A percentile compares a stretch with the other conserved stretches of the same genome.
Conservation (phyloP, 2,113 vertebrate genomes). For the Oryzias javanicus region DNA sequence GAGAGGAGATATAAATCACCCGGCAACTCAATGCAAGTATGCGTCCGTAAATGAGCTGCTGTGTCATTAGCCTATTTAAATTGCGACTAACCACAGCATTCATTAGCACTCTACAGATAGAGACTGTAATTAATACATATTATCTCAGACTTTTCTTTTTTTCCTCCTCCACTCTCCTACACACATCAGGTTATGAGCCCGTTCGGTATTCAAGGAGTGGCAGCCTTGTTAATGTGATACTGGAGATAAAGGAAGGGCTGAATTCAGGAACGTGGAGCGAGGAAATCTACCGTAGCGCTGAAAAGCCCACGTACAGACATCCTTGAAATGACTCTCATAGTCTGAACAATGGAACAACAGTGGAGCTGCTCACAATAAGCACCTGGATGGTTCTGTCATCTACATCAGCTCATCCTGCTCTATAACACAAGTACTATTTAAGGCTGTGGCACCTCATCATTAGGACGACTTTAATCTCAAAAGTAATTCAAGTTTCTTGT, state of each 20-base stretch:
- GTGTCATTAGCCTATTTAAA: constrained; percentile 73
- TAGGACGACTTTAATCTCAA: background rate
- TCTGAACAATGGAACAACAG: constrained; percentile 44
- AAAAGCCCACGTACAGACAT: constrained; percentile 57
- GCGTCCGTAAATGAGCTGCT: constrained; percentile 58
- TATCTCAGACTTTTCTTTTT: constrained; percentile 58
- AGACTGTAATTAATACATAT: constrained; percentile 74
- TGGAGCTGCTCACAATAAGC: constrained; percentile 32
- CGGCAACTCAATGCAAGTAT: constrained; percentile 8
- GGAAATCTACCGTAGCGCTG: constrained; percentile 53
- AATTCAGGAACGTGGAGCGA: constrained; percentile 49
- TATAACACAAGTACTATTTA: background rate
- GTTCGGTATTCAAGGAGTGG: constrained; percentile 71
- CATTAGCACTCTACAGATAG: constrained; percentile 72
- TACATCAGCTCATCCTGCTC: background rate
- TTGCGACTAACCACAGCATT: constrained; percentile 67
- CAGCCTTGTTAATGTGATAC: constrained; percentile 67
- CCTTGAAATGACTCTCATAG: constrained; percentile 66
- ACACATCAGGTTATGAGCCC: constrained; percentile 58
- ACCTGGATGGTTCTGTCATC: constrained; percentile 7
- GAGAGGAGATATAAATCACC: constrained; percentile 41
- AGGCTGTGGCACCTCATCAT: background rate
- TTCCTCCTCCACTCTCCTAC: constrained; percentile 19
- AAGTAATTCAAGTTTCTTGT: background rate
- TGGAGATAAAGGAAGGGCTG: constrained; percentile 57